Conservation (phyloP, 2,113 vertebrate genomes). For the Eidolon helvum region DNA sequence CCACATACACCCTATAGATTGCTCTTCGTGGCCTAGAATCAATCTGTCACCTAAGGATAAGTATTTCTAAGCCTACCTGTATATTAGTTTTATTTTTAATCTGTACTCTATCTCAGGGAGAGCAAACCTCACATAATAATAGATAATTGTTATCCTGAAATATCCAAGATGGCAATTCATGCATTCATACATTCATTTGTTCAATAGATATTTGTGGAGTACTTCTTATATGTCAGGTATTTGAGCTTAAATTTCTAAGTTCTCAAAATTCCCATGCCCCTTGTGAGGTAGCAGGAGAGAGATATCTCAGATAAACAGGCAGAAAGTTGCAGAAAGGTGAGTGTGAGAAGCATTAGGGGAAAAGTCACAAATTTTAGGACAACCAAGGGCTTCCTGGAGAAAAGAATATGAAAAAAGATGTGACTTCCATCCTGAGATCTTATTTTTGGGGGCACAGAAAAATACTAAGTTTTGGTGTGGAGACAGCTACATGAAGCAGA, state of each 20-base stretch:
- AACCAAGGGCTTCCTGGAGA: background rate
- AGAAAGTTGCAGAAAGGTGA: background rate
- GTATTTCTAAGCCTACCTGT: background rate
- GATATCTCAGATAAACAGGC: background rate
- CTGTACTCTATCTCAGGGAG: background rate
- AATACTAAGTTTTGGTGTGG: background rate
- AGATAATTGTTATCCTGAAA: background rate
- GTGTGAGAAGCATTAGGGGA: background rate
- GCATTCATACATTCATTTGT: background rate
- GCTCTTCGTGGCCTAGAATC: background rate
- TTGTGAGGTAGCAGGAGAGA: background rate
- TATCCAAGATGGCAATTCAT: background rate
- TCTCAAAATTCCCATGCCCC: background rate
- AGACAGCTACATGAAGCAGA: background rate
- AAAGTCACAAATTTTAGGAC: slow-evolving; percentile 4
- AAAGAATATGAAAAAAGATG: background rate
- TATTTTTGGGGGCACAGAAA: background rate
- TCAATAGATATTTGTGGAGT: background rate
- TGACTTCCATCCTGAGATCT: background rate
- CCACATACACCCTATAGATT: too few species aligned
- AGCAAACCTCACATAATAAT: background rate
- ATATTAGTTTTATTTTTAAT: background rate
- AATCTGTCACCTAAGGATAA: background rate
- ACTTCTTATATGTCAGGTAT: background rate
- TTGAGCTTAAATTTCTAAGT: background rate